Percentiles rank a stretch among this genome's conserved stretches.
phyloP scores from a whole-genome alignment of 2,113 vertebrate species.

The Turnix velox region DNA sequence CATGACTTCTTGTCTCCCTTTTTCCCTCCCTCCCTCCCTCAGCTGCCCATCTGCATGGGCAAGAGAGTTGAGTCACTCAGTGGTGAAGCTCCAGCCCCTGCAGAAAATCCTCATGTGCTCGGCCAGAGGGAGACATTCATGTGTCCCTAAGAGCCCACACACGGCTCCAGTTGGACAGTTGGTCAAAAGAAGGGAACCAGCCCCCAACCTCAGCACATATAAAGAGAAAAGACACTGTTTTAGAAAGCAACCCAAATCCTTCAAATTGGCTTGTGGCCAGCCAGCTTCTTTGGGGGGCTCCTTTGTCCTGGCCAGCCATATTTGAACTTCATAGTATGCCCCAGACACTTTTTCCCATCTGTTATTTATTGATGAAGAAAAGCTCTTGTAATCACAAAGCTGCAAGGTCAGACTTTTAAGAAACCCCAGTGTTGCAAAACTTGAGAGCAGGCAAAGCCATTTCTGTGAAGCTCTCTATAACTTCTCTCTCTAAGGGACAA shows the following conservation, averaged over 20 bases:
- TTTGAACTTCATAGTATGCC: neutral
- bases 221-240: neutral
- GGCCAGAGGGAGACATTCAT: neutral
- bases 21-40: neutral
- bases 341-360: neutral
- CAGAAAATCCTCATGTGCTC: neutral
- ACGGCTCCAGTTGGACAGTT: neutral
- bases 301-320: neutral
- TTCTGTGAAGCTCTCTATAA: neutral
- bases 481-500: neutral
- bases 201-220: neutral
- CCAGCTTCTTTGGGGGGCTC: neutral
- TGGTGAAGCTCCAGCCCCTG: neutral
- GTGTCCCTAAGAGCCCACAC: neutral
- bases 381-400: neutral
- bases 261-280: neutral
- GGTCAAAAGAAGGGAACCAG: neutral
- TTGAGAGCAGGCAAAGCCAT: neutral
- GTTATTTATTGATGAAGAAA: neutral
- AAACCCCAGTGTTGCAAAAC: neutral
- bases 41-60: neutral
- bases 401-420: neutral
- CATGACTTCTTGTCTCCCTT: too few species aligned
- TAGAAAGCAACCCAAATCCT: neutral
- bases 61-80: neutral